Evolutionary conservation across 2,797 vertebrate genomes (phyloP), one percentile per base, ranked within the genome.

Genomic region (Rhyacichthys aspro): DNA sequence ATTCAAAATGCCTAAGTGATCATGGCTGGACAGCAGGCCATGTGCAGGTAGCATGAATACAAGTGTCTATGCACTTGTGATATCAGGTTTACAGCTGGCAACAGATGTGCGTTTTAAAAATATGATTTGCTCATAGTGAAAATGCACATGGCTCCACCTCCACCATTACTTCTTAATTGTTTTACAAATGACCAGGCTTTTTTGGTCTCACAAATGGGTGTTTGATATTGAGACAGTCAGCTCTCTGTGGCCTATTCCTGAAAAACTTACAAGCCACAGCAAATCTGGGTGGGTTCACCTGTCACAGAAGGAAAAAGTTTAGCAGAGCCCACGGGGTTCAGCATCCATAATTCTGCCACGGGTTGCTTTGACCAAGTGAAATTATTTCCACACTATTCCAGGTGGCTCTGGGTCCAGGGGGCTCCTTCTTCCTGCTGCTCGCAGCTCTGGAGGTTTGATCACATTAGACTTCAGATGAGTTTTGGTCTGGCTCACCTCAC

Each of bases 301-400:
- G 78, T 70, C 76, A 67, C 55, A 61, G 37, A 67, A 63, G 42
- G 52, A 57, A 69, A 78, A 16, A 7, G 76, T 88, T 84, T 72
- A 61, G 42, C 32, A 55, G 23, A 59, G 43, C 66, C 50, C 66
- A 55, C 19, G 28, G 68, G 81, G 83, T 86, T 87, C 83, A 86
- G 79, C 60, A 60, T 81, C 81, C 65, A 63, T 80, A 81, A 82
- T 82, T 89, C 76, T 67, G 55, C 59, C 71, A 71, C 61, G 57
- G 74, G 72, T 71, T 61, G 69, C 72, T 74, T 53, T 72, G 83
- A 81, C 80, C 69, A 60, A 60, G 66, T 86, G 52, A 82, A 84
- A 82, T 85, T 57, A 81, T 76, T 81, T 62, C 61, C 76, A 62
- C 44, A 64, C 44, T 47, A 43, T 46, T 57, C 39, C 16, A 23